Evolutionary conservation across 2,113 vertebrate genomes (phyloP).

Genomic region (Willisornis vidua): DNA sequence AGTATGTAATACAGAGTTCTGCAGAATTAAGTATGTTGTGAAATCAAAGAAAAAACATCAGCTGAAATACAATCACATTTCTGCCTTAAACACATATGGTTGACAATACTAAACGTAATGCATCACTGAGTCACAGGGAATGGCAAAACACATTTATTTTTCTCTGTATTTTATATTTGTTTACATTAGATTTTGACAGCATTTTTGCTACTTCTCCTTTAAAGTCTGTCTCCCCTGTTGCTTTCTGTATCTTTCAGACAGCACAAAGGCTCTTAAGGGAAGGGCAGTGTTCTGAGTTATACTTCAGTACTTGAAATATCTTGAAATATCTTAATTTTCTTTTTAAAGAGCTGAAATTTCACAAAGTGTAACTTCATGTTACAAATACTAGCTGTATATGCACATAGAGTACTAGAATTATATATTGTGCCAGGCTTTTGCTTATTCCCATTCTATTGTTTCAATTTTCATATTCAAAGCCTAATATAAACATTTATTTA

Average conservation of each 20-base stretch:
- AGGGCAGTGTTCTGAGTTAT: conserved; percentile 2
- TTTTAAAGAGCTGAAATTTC: background rate
- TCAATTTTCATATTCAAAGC: background rate
- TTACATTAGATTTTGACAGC: conserved; percentile 27
- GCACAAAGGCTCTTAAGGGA: background rate
- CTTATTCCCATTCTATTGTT: background rate
- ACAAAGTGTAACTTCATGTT: background rate
- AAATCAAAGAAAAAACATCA: conserved; percentile 24
- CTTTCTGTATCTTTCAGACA: conserved; percentile 5
- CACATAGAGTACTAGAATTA: background rate
- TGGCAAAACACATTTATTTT: background rate
- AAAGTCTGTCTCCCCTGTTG: background rate
- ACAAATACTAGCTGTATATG: background rate
- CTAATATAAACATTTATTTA: background rate
- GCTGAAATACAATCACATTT: background rate
- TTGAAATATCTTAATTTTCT: background rate
- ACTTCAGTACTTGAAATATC: background rate
- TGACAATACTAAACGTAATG: background rate
- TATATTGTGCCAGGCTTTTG: background rate
- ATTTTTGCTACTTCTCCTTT: background rate
- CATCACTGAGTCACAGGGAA: background rate
- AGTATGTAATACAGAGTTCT: background rate
- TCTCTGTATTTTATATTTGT: background rate
- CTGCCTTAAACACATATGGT: conserved; percentile 31
- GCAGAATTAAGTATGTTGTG: background rate